These are phyloP conservation scores for Drosophila punjabiensis DNA, from an alignment of 1,140 invertebrate species.

Conservation along the genomic window DNA sequence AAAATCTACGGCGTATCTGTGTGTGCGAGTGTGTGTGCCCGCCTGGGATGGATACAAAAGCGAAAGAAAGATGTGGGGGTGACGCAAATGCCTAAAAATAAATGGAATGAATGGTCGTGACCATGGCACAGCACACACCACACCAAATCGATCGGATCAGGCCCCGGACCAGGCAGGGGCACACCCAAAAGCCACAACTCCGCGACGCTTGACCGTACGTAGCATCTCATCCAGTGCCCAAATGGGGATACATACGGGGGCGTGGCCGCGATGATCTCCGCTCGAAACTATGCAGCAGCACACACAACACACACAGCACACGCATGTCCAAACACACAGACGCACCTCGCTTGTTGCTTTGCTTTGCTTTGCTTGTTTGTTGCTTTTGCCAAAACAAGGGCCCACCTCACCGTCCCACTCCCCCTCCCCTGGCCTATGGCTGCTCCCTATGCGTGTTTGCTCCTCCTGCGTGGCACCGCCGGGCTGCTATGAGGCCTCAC, in stretches of 20 bases:
- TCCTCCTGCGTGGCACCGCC: constrained; percentile 50
- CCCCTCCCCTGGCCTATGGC: constrained; percentile 2
- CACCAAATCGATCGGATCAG: constrained; percentile 24
- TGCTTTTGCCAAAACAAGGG: constrained; percentile 72
- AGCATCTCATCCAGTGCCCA: constrained; percentile 9
- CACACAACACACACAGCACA: constrained; percentile 38
- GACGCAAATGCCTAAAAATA: constrained; percentile 84
- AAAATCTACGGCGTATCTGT: constrained; percentile 53
- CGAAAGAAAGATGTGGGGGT: constrained; percentile 59
- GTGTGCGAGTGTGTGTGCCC: no score
- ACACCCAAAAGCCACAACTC: constrained; percentile 54
- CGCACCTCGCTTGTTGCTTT: constrained; percentile 50
- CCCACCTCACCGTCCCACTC: no score
- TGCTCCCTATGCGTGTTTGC: neutral
- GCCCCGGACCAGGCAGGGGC: constrained; percentile 6
- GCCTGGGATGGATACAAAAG: constrained; percentile 29
- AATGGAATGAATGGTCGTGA: constrained; percentile 71
- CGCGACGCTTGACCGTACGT: constrained; percentile 23
- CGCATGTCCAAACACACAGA: constrained; percentile 65
- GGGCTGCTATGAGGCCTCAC: constrained; percentile 76
- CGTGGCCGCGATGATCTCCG: constrained; percentile 65
- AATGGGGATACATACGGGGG: constrained; percentile 49
- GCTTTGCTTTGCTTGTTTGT: constrained; percentile 65
- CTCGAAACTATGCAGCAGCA: constrained; percentile 67
- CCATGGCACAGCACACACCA: constrained; percentile 66